A percentile compares a stretch with the other conserved stretches of the same genome.
phyloP scores from a whole-genome alignment of 2,888 invertebrate species.

The Crioceris asparagi region DNA sequence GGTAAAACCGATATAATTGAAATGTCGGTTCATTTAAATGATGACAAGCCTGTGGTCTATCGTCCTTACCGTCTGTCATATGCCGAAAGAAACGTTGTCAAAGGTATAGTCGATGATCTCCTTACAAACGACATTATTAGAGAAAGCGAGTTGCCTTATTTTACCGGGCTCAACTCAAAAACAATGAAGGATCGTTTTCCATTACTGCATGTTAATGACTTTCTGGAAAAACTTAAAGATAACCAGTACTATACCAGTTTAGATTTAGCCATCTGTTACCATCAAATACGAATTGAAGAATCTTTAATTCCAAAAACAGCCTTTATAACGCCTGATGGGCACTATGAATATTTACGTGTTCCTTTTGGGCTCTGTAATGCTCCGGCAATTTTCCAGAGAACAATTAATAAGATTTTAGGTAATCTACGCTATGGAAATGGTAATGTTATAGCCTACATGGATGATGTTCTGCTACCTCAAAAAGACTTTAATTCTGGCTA shows the following conservation, averaged over 20 bases:
- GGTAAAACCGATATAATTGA: constrained; percentile 4
- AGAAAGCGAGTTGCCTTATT: constrained; percentile 14
- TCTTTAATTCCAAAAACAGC: constrained; percentile 25
- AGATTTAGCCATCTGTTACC: constrained; percentile 23
- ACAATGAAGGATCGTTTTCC: constrained; percentile 13
- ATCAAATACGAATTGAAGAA: constrained; percentile 24
- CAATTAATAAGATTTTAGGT: constrained; percentile 21
- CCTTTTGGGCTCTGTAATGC: constrained; percentile 28
- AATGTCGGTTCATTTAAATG: constrained; percentile 6
- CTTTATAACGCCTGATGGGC: constrained; percentile 25
- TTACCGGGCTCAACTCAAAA: constrained; percentile 9
- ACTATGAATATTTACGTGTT: constrained; percentile 23
- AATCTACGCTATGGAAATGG: constrained; percentile 10
- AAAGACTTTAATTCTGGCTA: constrained; percentile 12
- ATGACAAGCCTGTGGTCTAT: constrained; percentile 5
- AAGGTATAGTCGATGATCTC: constrained; percentile 13
- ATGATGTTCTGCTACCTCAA: constrained; percentile 17
- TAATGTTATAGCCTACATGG: constrained; percentile 13
- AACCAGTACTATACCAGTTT: constrained; percentile 19
- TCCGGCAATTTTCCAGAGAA: constrained; percentile 24
- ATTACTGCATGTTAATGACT: constrained; percentile 14
- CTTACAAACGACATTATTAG: constrained; percentile 12
- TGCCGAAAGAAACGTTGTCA: constrained; percentile 10
- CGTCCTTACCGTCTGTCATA: constrained; percentile 13
- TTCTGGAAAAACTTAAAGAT: constrained; percentile 15